These are phyloP conservation scores for Luidia sarsii DNA, from an alignment of 53 echinoderm and acorn worm species.

Conservation along the genomic window DNA sequence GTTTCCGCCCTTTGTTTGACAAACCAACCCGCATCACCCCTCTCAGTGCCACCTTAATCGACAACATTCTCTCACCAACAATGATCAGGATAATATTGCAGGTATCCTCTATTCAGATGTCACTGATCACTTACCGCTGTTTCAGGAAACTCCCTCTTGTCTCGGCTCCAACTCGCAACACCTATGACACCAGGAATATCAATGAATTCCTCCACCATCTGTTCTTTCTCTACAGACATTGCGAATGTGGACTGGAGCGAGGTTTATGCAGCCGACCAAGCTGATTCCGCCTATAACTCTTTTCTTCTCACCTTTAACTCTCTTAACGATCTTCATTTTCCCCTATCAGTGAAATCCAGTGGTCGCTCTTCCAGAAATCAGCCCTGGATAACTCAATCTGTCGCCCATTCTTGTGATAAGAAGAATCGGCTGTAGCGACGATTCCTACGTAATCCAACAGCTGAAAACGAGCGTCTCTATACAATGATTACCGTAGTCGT, in stretches of 20 bases:
- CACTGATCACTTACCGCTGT: not conserved
- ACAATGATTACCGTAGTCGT: conserved; percentile 1
- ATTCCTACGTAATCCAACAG: no score
- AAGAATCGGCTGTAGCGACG: no score
- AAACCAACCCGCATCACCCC: no score
- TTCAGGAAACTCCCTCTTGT: not conserved
- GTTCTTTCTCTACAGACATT: no score
- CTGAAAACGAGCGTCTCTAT: no score
- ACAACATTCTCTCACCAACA: conserved; percentile 47
- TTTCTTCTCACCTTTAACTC: not conserved
- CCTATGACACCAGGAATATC: no score
- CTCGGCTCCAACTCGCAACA: not conserved
- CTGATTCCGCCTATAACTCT: not conserved
- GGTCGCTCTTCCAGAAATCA: not conserved
- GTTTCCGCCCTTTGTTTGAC: conserved; percentile 34
- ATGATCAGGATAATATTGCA: not conserved
- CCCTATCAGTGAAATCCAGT: not conserved
- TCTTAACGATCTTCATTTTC: not conserved
- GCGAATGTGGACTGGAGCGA: no score
- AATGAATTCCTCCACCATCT: no score
- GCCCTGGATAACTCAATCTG: no score
- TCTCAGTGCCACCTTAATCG: conserved; percentile 32
- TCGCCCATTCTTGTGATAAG: no score
- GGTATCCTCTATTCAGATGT: not conserved
- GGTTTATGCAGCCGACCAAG: no score